Conservation (phyloP, 1,140 invertebrate species). For the Trichonephila clavata region DNA sequence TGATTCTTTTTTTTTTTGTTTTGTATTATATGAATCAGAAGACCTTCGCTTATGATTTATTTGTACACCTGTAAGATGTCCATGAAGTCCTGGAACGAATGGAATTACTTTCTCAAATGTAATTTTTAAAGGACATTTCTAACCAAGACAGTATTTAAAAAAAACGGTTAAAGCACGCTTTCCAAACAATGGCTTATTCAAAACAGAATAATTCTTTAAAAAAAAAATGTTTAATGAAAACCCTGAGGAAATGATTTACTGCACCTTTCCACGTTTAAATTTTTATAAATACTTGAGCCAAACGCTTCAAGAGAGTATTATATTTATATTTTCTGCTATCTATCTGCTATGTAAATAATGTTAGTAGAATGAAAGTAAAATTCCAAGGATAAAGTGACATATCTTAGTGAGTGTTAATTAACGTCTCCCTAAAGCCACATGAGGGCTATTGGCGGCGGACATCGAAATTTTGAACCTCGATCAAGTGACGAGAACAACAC, state of each 20-base stretch:
- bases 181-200: not conserved
- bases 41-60: conserved; percentile 17
- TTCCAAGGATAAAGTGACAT: no score
- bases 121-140: not conserved
- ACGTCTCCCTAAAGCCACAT: no score
- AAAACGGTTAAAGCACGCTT: not conserved
- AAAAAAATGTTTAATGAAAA: not conserved
- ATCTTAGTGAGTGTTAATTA: no score
- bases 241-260: not conserved
- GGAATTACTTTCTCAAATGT: not conserved
- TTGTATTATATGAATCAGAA: not conserved
- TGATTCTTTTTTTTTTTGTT: no score
- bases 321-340: not conserved
- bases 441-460: no score
- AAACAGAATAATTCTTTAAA: not conserved
- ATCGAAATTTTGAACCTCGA: no score
- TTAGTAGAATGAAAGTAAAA: no score
- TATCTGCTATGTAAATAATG: no score
- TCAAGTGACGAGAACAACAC: no score
- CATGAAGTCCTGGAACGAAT: not conserved
- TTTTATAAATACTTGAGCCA: not conserved
- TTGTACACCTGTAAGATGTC: not conserved
- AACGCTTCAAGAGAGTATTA: not conserved
- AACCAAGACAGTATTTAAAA: not conserved
- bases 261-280: no score